These are phyloP conservation scores for Passer montanus DNA, from an alignment of 2,113 vertebrate genomes.

Conservation along the genomic window DNA sequence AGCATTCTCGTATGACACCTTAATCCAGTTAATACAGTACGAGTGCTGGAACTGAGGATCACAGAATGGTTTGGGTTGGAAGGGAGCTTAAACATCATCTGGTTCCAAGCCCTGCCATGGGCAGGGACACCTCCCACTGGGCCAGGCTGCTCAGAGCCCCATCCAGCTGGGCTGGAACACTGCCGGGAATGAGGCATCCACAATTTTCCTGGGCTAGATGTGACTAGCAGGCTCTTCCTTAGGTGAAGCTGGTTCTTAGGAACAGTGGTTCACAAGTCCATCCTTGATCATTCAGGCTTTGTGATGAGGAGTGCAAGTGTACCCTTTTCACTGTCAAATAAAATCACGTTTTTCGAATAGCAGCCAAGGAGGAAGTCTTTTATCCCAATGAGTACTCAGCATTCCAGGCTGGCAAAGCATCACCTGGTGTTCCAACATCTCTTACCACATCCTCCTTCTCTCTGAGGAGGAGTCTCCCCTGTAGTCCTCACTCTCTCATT, in stretches of 20 bases:
- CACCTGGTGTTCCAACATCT: not conserved
- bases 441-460: not conserved
- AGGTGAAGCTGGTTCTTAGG: not conserved
- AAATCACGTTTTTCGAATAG: not conserved
- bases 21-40: too few species aligned
- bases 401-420: not conserved
- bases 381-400: not conserved
- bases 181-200: not conserved
- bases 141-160: not conserved
- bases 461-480: not conserved
- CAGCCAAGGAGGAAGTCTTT: not conserved
- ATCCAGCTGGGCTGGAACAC: not conserved
- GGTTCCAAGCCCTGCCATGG: not conserved
- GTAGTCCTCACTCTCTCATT: not conserved
- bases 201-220: too few species aligned
- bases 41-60: too few species aligned
- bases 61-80: not conserved
- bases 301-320: not conserved
- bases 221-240: not conserved
- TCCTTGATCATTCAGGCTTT: not conserved
- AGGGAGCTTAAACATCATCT: too few species aligned
- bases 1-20: not conserved
- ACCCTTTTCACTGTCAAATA: not conserved
- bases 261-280: fast-evolving
- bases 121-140: not conserved